Evolutionary conservation across 2,888 invertebrate species (phyloP).

Genomic region (Apoda limacodes): DNA sequence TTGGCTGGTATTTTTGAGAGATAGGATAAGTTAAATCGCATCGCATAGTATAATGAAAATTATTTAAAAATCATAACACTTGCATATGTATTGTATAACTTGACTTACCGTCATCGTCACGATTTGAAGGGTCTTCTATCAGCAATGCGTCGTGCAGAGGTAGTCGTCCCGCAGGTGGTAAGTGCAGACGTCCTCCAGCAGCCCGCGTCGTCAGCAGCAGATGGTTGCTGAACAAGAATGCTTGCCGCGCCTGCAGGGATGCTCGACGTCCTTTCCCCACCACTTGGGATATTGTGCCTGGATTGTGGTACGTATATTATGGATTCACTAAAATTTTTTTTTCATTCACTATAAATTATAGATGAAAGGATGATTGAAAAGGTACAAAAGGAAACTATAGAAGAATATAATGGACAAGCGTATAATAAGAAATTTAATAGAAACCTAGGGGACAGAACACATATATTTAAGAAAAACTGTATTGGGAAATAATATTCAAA

Average conservation of each 20-base stretch:
- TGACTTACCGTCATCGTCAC: slow-evolving; percentile 75
- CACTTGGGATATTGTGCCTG: slow-evolving; percentile 83
- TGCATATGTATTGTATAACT: neutral
- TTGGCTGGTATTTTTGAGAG: too few relatives aligned
- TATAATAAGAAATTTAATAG: too few relatives aligned
- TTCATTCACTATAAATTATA: too few relatives aligned
- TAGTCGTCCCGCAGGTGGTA: slow-evolving; percentile 85
- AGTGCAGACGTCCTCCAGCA: slow-evolving; percentile 86
- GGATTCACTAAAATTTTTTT: too few relatives aligned
- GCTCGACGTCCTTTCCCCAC: slow-evolving; percentile 67
- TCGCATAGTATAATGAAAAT: neutral
- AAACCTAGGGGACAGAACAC: too few relatives aligned
- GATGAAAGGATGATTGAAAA: too few relatives aligned
- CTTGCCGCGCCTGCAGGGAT: slow-evolving; percentile 73
- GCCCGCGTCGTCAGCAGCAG: slow-evolving; percentile 86
- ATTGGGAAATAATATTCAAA: too few relatives aligned
- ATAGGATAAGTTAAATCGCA: neutral
- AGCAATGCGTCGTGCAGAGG: slow-evolving; percentile 86
- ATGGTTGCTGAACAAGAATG: slow-evolving; percentile 92
- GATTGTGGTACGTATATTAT: too few relatives aligned
- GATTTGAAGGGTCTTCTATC: slow-evolving; percentile 83
- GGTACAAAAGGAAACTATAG: too few relatives aligned
- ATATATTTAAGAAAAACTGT: too few relatives aligned
- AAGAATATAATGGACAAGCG: too few relatives aligned
- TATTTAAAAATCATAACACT: neutral